phyloP scores from a whole-genome alignment of 64 coral and sea anemone species.

The Stichodactyla helianthus region DNA sequence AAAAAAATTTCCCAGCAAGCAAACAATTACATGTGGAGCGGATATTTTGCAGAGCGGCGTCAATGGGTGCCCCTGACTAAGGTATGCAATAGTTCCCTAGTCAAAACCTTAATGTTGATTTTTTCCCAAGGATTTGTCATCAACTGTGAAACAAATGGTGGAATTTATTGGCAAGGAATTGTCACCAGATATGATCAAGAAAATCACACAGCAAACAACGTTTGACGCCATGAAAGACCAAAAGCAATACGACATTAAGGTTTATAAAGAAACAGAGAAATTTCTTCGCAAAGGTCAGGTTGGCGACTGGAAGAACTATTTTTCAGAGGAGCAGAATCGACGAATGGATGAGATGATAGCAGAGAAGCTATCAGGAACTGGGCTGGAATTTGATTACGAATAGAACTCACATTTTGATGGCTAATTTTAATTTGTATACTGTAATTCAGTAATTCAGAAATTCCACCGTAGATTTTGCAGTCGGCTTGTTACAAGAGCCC shows the following conservation, averaged over 20 bases:
- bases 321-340: slow-evolving; percentile 5
- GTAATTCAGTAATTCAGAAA: too few species aligned
- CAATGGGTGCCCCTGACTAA: too few species aligned
- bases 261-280: too few species aligned
- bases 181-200: background rate
- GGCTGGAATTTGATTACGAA: slow-evolving; percentile 10
- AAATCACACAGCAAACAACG: slow-evolving; percentile 6
- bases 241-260: background rate
- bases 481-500: too few species aligned
- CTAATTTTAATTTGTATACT: too few species aligned
- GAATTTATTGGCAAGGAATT: slow-evolving; percentile 5
- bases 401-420: background rate
- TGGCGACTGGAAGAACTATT: slow-evolving; percentile 8
- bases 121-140: background rate
- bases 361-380: background rate
- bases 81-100: too few species aligned
- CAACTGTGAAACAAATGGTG: background rate
- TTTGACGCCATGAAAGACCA: slow-evolving; percentile 13
- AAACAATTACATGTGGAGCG: too few species aligned
- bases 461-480: too few species aligned
- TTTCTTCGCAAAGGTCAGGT: too few species aligned
- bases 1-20: too few species aligned
- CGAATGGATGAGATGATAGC: background rate
- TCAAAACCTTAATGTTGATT: too few species aligned
- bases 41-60: too few species aligned